A percentile compares a stretch with the other conserved stretches of the same genome.
Evolutionary conservation across 2,888 invertebrate genomes (phyloP).

Genomic region (Dynastes grantii): DNA sequence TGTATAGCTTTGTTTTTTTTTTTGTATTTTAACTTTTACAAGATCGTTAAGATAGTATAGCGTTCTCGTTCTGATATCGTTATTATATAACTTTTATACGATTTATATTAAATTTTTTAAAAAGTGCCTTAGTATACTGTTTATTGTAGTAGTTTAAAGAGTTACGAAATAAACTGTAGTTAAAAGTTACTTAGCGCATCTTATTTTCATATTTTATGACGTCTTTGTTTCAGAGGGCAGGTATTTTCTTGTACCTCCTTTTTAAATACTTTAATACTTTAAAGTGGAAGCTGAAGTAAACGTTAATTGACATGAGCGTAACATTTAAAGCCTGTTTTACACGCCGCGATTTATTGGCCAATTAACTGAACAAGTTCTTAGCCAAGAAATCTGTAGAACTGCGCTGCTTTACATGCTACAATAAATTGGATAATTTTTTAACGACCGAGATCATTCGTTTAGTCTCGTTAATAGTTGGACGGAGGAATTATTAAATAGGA

Average conservation of each 20-base stretch:
- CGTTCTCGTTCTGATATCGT: conserved; percentile 39
- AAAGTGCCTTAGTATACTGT: conserved; percentile 48
- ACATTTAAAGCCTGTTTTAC: no score
- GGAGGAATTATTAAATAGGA: no score
- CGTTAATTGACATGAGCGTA: no score
- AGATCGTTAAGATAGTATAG: conserved; percentile 5
- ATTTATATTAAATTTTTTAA: conserved; percentile 52
- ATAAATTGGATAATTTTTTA: no score
- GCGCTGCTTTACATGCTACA: no score
- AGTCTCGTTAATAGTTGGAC: no score
- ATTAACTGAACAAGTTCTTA: no score
- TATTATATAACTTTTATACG: conserved; percentile 52
- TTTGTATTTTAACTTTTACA: conserved; percentile 2
- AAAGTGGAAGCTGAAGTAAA: no score
- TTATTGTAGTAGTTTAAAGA: conserved; percentile 50
- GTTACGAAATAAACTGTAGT: conserved; percentile 46
- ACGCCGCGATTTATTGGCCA: no score
- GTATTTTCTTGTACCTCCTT: background rate
- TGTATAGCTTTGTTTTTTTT: conserved; percentile 20
- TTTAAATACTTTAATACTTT: no score
- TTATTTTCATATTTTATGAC: conserved; percentile 3
- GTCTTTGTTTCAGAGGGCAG: background rate
- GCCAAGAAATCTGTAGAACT: no score
- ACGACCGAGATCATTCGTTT: no score
- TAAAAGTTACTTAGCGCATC: background rate